phyloP scores from a whole-genome alignment of 1,140 invertebrate genomes.

The Homarus americanus region DNA sequence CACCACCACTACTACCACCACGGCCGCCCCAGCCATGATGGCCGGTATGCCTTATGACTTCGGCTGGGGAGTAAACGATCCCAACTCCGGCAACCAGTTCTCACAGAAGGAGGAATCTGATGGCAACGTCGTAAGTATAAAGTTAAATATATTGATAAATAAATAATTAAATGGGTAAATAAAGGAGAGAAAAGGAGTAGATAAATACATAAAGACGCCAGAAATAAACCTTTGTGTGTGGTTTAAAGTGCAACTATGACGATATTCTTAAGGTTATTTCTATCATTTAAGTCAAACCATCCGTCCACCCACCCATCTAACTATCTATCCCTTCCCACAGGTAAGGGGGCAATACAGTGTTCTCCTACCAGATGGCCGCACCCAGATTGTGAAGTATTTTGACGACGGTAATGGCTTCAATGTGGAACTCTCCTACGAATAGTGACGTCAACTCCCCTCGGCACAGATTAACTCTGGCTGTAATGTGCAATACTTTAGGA shows the following conservation, averaged over 20 bases:
- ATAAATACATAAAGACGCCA: no score
- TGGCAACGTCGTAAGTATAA: conserved; percentile 49
- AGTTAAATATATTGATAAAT: neutral
- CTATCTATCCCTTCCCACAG: neutral
- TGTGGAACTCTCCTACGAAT: conserved; percentile 30
- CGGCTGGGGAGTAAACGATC: conserved; percentile 44
- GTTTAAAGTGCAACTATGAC: no score
- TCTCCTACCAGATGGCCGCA: conserved; percentile 21
- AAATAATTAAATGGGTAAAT: no score
- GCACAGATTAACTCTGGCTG: neutral
- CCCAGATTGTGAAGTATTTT: conserved; percentile 26
- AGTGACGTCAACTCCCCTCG: neutral
- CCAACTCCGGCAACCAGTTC: conserved; percentile 47
- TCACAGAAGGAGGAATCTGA: conserved; percentile 55
- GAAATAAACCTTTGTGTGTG: no score
- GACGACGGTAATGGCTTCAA: conserved; percentile 34
- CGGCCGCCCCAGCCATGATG: conserved; percentile 2
- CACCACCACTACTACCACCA: neutral
- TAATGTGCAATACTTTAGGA: neutral
- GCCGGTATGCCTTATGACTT: conserved; percentile 51
- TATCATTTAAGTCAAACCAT: no score
- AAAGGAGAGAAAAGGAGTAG: no score
- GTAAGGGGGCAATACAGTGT: conserved; percentile 40
- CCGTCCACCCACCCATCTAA: no score
- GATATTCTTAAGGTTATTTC: no score